Evolutionary conservation across 2,888 invertebrate genomes (phyloP).

Genomic region (Dynastes grantii): DNA sequence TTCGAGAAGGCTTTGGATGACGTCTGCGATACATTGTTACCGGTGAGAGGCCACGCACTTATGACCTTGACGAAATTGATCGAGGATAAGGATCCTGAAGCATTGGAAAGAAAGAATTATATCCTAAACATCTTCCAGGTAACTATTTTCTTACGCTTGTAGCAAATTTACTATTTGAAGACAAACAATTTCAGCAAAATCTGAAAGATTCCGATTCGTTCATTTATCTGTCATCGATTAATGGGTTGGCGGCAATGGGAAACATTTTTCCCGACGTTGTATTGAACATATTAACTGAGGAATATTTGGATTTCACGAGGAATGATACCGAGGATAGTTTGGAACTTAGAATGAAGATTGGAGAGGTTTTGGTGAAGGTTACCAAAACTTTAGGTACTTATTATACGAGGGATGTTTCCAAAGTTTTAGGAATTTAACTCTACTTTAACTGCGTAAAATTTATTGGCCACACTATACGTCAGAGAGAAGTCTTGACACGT

Average conservation of each 20-base stretch:
- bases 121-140: conserved; percentile 84
- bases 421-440: too few species aligned
- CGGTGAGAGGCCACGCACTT: conserved; percentile 87
- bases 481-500: too few species aligned
- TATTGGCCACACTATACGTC: too few species aligned
- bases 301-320: conserved; percentile 72
- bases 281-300: conserved; percentile 78
- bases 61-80: conserved; percentile 83
- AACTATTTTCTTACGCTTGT: conserved; percentile 57
- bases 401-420: too few species aligned
- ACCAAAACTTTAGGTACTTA: conserved; percentile 78
- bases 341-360: conserved; percentile 83
- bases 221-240: conserved; percentile 85
- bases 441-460: too few species aligned
- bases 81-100: conserved; percentile 76
- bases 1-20: conserved; percentile 79
- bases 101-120: conserved; percentile 77
- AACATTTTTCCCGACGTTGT: conserved; percentile 79
- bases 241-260: conserved; percentile 82
- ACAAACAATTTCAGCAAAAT: conserved; percentile 75
- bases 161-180: neutral
- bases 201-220: conserved; percentile 86
- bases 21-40: conserved; percentile 80
- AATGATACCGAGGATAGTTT: conserved; percentile 69
- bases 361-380: conserved; percentile 85